Conservation (phyloP, 2,888 invertebrate species). For the Cephus runcator region DNA sequence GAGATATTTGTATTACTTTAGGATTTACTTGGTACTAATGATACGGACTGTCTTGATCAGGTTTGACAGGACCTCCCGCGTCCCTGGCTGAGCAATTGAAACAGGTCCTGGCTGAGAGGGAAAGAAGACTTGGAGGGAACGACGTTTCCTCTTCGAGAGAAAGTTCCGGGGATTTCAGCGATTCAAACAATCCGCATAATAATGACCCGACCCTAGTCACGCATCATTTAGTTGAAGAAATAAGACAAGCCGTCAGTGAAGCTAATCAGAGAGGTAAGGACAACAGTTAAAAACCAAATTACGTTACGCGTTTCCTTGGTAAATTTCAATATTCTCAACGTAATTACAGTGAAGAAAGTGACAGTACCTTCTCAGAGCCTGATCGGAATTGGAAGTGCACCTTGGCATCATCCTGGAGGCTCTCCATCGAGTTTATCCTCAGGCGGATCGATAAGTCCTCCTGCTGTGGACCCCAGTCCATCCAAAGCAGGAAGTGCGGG, state of each 20-base stretch:
- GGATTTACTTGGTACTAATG: background rate
- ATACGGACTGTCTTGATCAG: slow-evolving; percentile 26
- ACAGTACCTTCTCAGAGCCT: slow-evolving; percentile 73
- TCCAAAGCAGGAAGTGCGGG: slow-evolving; percentile 54
- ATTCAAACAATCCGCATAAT: slow-evolving; percentile 71
- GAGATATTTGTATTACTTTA: background rate
- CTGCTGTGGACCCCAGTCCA: slow-evolving; percentile 58
- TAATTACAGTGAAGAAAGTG: slow-evolving; percentile 73
- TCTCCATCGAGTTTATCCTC: slow-evolving; percentile 76
- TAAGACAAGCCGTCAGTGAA: slow-evolving; percentile 87
- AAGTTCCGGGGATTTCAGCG: slow-evolving; percentile 73
- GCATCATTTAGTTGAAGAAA: slow-evolving; percentile 87
- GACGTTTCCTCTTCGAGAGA: slow-evolving; percentile 67
- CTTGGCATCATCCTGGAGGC: slow-evolving; percentile 70
- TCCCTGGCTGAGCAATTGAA: slow-evolving; percentile 88
- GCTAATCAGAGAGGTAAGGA: slow-evolving; percentile 84
- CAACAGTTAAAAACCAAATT: background rate
- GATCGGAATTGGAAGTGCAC: slow-evolving; percentile 58
- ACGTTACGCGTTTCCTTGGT: background rate
- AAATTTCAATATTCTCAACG: slow-evolving; percentile 19
- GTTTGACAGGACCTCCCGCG: slow-evolving; percentile 76
- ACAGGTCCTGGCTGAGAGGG: slow-evolving; percentile 86
- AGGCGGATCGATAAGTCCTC: slow-evolving; percentile 65
- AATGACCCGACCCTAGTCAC: slow-evolving; percentile 78
- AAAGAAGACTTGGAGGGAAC: slow-evolving; percentile 74